phyloP scores from a whole-genome alignment of 2,797 vertebrate genomes.

The Microtus californicus region DNA sequence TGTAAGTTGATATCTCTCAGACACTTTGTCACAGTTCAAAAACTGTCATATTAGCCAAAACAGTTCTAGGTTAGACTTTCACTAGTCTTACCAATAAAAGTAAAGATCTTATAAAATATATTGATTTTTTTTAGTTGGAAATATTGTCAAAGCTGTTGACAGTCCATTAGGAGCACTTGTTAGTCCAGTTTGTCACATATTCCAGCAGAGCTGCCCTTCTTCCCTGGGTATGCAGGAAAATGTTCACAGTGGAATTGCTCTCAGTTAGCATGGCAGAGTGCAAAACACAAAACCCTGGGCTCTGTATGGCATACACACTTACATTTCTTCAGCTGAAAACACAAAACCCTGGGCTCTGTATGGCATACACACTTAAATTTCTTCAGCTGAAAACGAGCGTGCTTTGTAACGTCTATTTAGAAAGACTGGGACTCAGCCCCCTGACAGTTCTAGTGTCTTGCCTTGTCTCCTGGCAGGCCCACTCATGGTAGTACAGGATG shows the following conservation, averaged over 20 bases:
- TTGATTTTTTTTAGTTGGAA: background rate
- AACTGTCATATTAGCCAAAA: background rate
- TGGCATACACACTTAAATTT: background rate
- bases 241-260: background rate
- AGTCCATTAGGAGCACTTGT: background rate
- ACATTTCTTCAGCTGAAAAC: background rate
- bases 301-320: background rate
- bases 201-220: background rate
- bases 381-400: slow-evolving; percentile 1
- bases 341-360: background rate
- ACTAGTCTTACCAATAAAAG: background rate
- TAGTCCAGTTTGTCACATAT: background rate
- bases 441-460: slow-evolving; percentile 9
- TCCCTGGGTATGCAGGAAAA: background rate
- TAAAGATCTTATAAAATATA: background rate
- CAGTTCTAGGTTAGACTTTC: slow-evolving; percentile 4
- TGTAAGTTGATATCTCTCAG: background rate
- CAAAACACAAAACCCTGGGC: background rate
- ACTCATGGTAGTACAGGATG: slow-evolving; percentile 40
- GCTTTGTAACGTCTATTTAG: slow-evolving; percentile 15
- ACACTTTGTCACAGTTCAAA: background rate
- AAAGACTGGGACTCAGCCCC: slow-evolving; percentile 23
- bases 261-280: background rate
- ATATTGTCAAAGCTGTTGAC: background rate
- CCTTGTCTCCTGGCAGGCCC: background rate